A percentile compares a stretch with the other conserved stretches of the same genome.
Conservation (phyloP, 2,888 invertebrate genomes). For the Pyrochroa serraticornis region DNA sequence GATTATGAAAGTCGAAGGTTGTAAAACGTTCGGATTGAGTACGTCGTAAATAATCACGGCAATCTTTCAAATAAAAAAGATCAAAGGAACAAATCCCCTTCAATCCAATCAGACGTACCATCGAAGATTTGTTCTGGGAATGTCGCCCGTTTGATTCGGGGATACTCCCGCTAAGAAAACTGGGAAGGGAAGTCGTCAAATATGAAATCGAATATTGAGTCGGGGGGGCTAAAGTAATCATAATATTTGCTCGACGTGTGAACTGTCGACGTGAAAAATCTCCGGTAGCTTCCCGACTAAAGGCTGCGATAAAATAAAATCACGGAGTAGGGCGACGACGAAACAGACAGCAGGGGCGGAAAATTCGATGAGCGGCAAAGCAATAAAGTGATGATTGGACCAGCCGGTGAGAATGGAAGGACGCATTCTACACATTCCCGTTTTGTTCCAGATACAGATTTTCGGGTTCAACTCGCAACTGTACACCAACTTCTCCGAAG, state of each 20-base stretch:
- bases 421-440: slow-evolving; percentile 45
- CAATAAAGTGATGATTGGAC: slow-evolving; percentile 58
- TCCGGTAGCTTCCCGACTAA: slow-evolving; percentile 18
- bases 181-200: slow-evolving; percentile 47
- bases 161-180: background rate
- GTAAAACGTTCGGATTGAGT: slow-evolving; percentile 7
- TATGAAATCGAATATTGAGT: slow-evolving; percentile 55
- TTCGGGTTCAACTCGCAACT: slow-evolving; percentile 98
- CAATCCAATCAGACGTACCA: slow-evolving; percentile 44
- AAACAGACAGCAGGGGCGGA: slow-evolving; percentile 50
- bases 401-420: slow-evolving; percentile 48
- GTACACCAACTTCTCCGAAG: slow-evolving; percentile 95
- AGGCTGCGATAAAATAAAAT: slow-evolving; percentile 44
- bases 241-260: slow-evolving; percentile 56
- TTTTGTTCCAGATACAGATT: slow-evolving; percentile 87
- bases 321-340: slow-evolving; percentile 44
- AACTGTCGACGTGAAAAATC: slow-evolving; percentile 40
- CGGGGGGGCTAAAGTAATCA: slow-evolving; percentile 53
- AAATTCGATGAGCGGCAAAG: slow-evolving; percentile 57
- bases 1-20: background rate
- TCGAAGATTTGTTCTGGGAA: slow-evolving; percentile 42
- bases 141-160: slow-evolving; percentile 41
- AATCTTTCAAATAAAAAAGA: slow-evolving; percentile 22
- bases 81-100: slow-evolving; percentile 28
- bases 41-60: slow-evolving; percentile 29